Conservation (phyloP, 1,140 invertebrate genomes). For the Arctopsyche grandis region DNA sequence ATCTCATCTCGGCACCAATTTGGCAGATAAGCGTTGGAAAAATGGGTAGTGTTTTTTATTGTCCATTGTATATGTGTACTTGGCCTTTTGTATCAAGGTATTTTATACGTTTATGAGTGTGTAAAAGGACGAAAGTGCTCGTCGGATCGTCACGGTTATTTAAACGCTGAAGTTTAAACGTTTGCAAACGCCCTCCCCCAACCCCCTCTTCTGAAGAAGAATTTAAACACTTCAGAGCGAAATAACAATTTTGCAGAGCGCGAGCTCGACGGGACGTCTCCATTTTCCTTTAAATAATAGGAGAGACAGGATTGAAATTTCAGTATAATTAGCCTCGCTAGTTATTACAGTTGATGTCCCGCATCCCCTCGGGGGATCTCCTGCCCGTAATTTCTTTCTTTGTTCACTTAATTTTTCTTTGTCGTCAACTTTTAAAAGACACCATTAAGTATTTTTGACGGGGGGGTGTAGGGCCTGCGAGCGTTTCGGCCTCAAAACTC, state of each 20-base stretch:
- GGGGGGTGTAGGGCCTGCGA: background rate
- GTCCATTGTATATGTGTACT: background rate
- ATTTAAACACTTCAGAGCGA: constrained; percentile 16
- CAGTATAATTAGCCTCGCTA: constrained; percentile 38
- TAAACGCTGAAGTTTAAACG: constrained; percentile 20
- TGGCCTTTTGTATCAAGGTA: too few relatives aligned
- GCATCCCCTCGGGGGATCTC: constrained; percentile 2
- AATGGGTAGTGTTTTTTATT: too few relatives aligned
- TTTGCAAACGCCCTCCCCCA: background rate
- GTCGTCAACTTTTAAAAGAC: constrained; percentile 42
- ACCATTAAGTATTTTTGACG: constrained; percentile 44
- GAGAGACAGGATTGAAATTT: constrained; percentile 39
- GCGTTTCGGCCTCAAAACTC: background rate
- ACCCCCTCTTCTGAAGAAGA: background rate
- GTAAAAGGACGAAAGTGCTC: background rate
- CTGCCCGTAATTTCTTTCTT: constrained; percentile 34
- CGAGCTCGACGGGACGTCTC: background rate
- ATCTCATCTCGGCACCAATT: too few relatives aligned
- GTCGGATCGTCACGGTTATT: background rate
- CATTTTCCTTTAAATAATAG: constrained; percentile 30
- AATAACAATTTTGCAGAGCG: constrained; percentile 22
- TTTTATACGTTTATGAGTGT: too few relatives aligned
- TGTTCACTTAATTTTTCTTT: constrained; percentile 46
- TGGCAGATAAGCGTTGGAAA: too few relatives aligned
- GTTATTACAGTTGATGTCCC: constrained; percentile 19